Base-by-base conservation (phyloP, 2,888 invertebrate genomes). In the Rhaphigaster nebulosa region DNA sequence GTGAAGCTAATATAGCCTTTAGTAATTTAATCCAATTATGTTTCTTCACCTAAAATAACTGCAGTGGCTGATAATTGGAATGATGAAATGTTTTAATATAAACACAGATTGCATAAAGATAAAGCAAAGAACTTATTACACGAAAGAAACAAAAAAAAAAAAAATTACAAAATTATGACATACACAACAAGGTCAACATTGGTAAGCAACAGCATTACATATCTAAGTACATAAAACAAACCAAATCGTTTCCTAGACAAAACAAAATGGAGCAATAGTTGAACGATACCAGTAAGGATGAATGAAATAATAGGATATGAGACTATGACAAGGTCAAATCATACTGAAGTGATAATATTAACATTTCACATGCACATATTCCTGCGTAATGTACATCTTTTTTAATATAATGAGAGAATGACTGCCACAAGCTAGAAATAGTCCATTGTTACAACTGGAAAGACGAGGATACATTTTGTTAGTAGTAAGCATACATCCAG, bases 401-500 rank as follows among this genome's bases (percentile, higher is more conserved):
- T 80, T 26, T 15, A 80, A 80, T 80, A 80, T 0, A 80, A 80
- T n/a, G n/a, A 84, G 45, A 84, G 13, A 45, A 41, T 15, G 15
- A 45, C 26, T 84, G 84, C 45, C 45, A 84, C 45, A 84, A 50
- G 84, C 45, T 84, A 26, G 4, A 84, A 41, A 84, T 13, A n/a
- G 26, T n/a, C 84, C 84, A 15, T n/a, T 84, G 80, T 80, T 80
- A 80, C 20, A n/a, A 84, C n/a, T 45, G 45, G 45, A n/a, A 50
- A 45, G n/a, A n/a, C 45, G 84, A 45, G 45, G 45, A 45, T n/a
- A 45, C 41, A 50, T 84, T 84, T 84, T 84, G 84, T 84, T 84
- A 84, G 70, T 76, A 76, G 70, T 76, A 76, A 76, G 70, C 70
- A 76, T 76, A 84, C 13, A 84, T 45, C 84, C 41, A 84, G 45